Evolutionary conservation across 2,797 vertebrate species (phyloP), one percentile per base, ranked within the genome.

Genomic region (Thalassophryne amazonica): DNA sequence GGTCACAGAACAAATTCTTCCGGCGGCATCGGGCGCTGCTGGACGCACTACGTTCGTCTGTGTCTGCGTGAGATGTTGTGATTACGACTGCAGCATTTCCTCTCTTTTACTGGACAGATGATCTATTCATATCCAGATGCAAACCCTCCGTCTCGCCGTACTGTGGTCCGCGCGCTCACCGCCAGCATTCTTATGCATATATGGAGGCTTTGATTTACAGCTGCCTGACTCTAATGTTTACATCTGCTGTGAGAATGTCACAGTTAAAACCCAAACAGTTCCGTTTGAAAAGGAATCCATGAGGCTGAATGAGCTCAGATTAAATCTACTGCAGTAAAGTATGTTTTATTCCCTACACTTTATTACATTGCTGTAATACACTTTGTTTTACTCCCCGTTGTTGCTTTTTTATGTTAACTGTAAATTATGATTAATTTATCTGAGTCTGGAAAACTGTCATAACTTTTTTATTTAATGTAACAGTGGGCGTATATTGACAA

Each of bases 1-100:
- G 76, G 71, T 61, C 55, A 14, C 49, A 19, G 22, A 14, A 2
- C 2, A 32, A 14, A 74, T 74, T 67, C 59, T 29, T 75, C 48
- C 53, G 70, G 61, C 12, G 14, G 23, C 3, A 10, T 2, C 7
- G 17, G 48, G 28, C 34, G 28, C 3, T 24, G 5, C 21, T 32
- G 51, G 25, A 54, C 9, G 1, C 7, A 12, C 2, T 6, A 34
- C 31, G 6, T 12, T 10, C 40, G 18, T 36, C 22, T 27, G 18
- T 1, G 15, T 40, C 55, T 48, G 21, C 34, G 41, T 38, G 38
- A 32, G 6, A 38, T 35, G 11, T 31, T 4, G 5, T 47, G 37
- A 47, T 59, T 56, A 49, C 49, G 43, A 55, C 38, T 14, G 38
- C 53, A 53, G 42, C 4, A 28, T 49, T 62, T 67, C 56, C 51